A percentile compares a stretch with the other conserved stretches of the same genome.
phyloP scores from a whole-genome alignment of 2,797 vertebrate genomes.

The Paguma larvata region DNA sequence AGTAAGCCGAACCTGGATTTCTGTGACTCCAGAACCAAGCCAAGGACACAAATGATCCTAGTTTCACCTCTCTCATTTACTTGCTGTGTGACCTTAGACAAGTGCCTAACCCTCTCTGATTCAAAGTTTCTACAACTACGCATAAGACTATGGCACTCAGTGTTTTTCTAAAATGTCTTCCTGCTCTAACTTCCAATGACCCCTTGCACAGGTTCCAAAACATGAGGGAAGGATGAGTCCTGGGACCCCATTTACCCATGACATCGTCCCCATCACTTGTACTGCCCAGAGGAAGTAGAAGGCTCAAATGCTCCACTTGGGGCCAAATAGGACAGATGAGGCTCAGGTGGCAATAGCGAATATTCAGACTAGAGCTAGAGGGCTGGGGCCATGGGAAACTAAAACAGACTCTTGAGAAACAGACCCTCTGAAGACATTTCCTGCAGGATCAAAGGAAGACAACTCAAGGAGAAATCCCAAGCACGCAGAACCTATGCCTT shows the following conservation, averaged over 20 bases:
- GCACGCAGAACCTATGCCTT: neutral
- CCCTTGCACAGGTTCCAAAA: neutral
- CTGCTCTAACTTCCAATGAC: neutral
- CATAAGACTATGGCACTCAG: neutral
- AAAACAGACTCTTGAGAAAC: neutral
- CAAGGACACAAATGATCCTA: neutral
- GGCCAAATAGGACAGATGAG: neutral
- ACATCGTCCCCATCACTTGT: neutral
- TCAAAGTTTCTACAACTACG: neutral
- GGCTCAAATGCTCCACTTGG: neutral
- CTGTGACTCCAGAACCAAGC: neutral
- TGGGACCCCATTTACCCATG: neutral
- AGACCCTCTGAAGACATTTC: neutral
- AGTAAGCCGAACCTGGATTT: neutral
- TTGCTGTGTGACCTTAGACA: neutral
- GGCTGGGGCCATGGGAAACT: neutral
- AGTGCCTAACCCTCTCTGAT: neutral
- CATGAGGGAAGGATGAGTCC: neutral
- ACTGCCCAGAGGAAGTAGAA: neutral
- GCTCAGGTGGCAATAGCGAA: neutral
- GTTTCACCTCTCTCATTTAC: neutral
- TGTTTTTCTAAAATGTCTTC: neutral
- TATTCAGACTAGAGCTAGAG: neutral
- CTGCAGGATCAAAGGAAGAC: neutral
- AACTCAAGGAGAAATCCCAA: neutral